Conservation (phyloP, 1,140 invertebrate genomes). For the Propsilocerus akamusi region DNA sequence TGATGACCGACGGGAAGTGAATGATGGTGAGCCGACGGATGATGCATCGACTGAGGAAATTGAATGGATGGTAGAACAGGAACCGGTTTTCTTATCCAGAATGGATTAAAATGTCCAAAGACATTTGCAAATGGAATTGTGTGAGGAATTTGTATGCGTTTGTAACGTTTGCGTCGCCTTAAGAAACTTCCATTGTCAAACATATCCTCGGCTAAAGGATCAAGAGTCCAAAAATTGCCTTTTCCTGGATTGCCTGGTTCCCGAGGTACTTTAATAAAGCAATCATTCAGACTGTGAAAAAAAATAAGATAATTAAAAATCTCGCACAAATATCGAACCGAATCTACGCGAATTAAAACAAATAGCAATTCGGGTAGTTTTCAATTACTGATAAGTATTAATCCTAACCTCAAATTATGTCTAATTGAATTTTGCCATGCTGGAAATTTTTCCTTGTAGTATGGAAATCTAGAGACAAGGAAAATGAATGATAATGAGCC, state of each 20-base stretch:
- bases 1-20: background rate
- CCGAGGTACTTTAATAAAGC: conserved; percentile 95
- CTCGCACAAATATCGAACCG: background rate
- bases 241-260: conserved; percentile 98
- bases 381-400: background rate
- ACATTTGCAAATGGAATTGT: conserved; percentile 23
- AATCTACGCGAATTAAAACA: too few relatives aligned
- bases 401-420: conserved; percentile 66
- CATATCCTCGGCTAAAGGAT: conserved; percentile 95
- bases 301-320: background rate
- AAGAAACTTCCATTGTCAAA: conserved; percentile 98
- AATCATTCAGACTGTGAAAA: conserved; percentile 63
- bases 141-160: conserved; percentile 44
- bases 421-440: conserved; percentile 95
- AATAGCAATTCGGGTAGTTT: too few relatives aligned
- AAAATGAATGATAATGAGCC: background rate
- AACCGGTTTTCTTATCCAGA: conserved; percentile 30
- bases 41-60: conserved; percentile 13
- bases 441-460: conserved; percentile 88
- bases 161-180: conserved; percentile 85
- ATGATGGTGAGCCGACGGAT: background rate
- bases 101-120: conserved; percentile 23
- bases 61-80: conserved; percentile 26
- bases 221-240: conserved; percentile 97
- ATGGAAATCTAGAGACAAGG: conserved; percentile 49